A percentile compares a stretch with the other conserved stretches of the same genome.
These are phyloP conservation scores for Noctua janthina DNA, from an alignment of 2,888 invertebrate genomes.

Conservation along the genomic window DNA sequence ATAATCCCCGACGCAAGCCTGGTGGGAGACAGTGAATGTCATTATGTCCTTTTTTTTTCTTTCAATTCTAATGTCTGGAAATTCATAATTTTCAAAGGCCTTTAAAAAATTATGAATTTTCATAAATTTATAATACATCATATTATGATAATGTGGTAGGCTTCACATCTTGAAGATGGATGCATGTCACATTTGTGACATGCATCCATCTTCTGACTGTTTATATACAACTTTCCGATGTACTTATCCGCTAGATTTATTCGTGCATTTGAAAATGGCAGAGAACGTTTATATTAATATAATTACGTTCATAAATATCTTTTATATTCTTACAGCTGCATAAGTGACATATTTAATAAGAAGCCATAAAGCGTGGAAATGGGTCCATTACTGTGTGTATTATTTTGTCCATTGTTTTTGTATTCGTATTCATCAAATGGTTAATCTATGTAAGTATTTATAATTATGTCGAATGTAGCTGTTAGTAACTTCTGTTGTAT, in stretches of 20 bases:
- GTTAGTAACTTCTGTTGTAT: background rate
- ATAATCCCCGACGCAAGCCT: background rate
- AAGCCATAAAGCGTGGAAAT: background rate
- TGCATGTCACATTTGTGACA: too few relatives aligned
- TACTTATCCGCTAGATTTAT: background rate
- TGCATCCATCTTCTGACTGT: background rate
- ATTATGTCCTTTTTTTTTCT: background rate
- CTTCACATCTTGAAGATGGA: too few relatives aligned
- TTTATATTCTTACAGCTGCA: background rate
- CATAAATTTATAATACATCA: too few relatives aligned
- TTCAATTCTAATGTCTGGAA: background rate
- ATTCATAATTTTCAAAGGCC: background rate
- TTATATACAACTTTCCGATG: background rate
- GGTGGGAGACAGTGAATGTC: background rate
- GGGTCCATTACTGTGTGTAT: background rate
- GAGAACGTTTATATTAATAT: background rate
- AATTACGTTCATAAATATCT: too few relatives aligned
- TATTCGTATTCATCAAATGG: background rate
- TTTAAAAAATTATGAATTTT: too few relatives aligned
- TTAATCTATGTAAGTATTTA: constrained; percentile 2
- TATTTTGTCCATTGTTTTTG: background rate
- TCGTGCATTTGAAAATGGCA: background rate
- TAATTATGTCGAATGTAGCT: background rate
- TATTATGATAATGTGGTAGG: background rate
- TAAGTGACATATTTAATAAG: background rate